Evolutionary conservation across 2,888 invertebrate genomes (phyloP).

Genomic region (Cremastinae sp.): DNA sequence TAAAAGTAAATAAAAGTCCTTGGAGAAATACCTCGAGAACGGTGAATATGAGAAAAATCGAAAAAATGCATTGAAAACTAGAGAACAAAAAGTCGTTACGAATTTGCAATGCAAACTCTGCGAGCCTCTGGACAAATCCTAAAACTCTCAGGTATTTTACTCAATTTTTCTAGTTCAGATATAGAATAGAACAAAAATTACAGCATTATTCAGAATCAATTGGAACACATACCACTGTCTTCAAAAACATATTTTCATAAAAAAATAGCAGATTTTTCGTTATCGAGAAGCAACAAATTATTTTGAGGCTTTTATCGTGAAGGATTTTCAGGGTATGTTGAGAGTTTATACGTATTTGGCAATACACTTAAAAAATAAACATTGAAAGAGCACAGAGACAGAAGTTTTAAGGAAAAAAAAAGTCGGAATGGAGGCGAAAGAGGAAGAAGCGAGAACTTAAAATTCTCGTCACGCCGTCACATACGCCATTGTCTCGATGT

Average conservation of each 20-base stretch:
- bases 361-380: slow-evolving; percentile 14
- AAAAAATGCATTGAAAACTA: slow-evolving; percentile 63
- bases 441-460: slow-evolving; percentile 47
- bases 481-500: slow-evolving; percentile 70
- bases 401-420: slow-evolving; percentile 30
- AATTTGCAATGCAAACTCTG: slow-evolving; percentile 75
- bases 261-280: slow-evolving; percentile 29
- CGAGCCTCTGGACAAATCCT: slow-evolving; percentile 57
- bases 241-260: slow-evolving; percentile 24
- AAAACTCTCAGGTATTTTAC: slow-evolving; percentile 46
- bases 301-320: too few relatives aligned
- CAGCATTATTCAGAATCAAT: too few relatives aligned
- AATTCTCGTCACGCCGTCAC: slow-evolving; percentile 67
- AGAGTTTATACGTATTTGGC: background rate
- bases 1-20: slow-evolving; percentile 35
- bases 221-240: too few relatives aligned
- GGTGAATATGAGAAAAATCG: slow-evolving; percentile 30
- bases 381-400: background rate
- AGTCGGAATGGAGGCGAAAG: slow-evolving; percentile 31
- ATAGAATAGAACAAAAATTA: slow-evolving; percentile 7
- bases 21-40: slow-evolving; percentile 21
- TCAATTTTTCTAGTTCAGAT: slow-evolving; percentile 18
- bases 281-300: slow-evolving; percentile 39
- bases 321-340: background rate
- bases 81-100: slow-evolving; percentile 71